These are phyloP conservation scores for Polyploca ridens DNA, from an alignment of 2,888 invertebrate genomes.

Conservation along the genomic window DNA sequence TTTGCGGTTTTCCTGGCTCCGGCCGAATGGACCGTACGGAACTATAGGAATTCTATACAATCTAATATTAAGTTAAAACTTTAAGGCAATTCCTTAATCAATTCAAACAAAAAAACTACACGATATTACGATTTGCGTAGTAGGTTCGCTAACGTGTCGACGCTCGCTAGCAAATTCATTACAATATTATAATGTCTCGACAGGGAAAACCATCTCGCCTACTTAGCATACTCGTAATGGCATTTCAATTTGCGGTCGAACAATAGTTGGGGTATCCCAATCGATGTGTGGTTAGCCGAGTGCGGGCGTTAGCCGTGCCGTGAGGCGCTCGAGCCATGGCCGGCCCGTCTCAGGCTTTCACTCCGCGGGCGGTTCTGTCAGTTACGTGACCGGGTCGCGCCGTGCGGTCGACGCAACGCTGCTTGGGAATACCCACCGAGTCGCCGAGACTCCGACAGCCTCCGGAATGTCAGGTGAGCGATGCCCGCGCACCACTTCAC, in stretches of 20 bases:
- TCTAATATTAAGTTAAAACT: background rate
- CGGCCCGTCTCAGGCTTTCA: conserved; percentile 56
- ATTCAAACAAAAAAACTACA: background rate
- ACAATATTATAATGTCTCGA: conserved; percentile 23
- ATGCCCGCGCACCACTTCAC: conserved; percentile 19
- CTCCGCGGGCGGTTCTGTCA: conserved; percentile 43
- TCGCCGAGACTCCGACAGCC: conserved; percentile 34
- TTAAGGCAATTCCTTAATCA: too few species aligned
- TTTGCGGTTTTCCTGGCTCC: conserved; percentile 45
- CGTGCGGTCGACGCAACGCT: too few species aligned
- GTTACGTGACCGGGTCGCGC: conserved; percentile 45
- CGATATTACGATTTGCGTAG: conserved; percentile 15
- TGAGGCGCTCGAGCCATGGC: background rate
- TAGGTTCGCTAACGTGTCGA: conserved; percentile 1
- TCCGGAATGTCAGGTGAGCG: conserved; percentile 31
- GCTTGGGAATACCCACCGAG: too few species aligned
- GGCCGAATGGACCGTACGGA: background rate
- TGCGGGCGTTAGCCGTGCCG: conserved; percentile 17
- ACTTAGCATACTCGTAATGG: conserved; percentile 46
- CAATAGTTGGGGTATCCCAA: conserved; percentile 56
- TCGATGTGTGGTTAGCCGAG: conserved; percentile 12
- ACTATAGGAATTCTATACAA: background rate
- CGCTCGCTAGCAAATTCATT: conserved; percentile 23
- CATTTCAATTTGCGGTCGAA: conserved; percentile 36
- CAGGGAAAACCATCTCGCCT: conserved; percentile 42